phyloP scores from a whole-genome alignment of 2,113 vertebrate species.

The Otus sunia region DNA sequence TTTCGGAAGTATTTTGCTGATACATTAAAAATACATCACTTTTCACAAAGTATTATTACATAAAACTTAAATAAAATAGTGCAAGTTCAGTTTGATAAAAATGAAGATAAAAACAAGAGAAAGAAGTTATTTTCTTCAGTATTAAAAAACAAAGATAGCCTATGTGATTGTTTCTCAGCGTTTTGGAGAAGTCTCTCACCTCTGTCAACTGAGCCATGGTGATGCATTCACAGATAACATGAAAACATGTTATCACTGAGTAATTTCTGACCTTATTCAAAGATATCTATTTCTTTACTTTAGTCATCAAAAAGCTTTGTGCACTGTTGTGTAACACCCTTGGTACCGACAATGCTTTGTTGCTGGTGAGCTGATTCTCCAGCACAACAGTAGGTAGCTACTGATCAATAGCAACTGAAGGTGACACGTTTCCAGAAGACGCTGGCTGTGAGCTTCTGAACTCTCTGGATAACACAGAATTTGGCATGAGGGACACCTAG shows the following conservation, averaged over 20 bases:
- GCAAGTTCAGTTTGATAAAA: not conserved
- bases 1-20: not conserved
- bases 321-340: not conserved
- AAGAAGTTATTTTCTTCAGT: not conserved
- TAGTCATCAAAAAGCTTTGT: slow-evolving; percentile 27
- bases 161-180: not conserved
- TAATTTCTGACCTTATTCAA: slow-evolving; percentile 54
- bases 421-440: not conserved
- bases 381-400: slow-evolving; percentile 20
- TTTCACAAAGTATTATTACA: not conserved
- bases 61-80: not conserved
- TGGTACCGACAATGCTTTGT: not conserved
- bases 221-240: slow-evolving; percentile 32
- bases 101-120: not conserved
- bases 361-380: slow-evolving; percentile 22
- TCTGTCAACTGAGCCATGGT: slow-evolving; percentile 2
- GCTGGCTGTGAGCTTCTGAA: slow-evolving; percentile 1
- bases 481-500: not conserved
- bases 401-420: slow-evolving; percentile 25
- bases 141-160: not conserved
- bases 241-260: slow-evolving; percentile 34
- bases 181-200: slow-evolving; percentile 33
- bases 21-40: not conserved
- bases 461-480: not conserved
- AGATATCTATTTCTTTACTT: slow-evolving; percentile 5